Percentiles rank a stretch among this genome's conserved stretches.
phyloP scores from a whole-genome alignment of 1,140 invertebrate genomes.

The Lethocerus indicus region DNA sequence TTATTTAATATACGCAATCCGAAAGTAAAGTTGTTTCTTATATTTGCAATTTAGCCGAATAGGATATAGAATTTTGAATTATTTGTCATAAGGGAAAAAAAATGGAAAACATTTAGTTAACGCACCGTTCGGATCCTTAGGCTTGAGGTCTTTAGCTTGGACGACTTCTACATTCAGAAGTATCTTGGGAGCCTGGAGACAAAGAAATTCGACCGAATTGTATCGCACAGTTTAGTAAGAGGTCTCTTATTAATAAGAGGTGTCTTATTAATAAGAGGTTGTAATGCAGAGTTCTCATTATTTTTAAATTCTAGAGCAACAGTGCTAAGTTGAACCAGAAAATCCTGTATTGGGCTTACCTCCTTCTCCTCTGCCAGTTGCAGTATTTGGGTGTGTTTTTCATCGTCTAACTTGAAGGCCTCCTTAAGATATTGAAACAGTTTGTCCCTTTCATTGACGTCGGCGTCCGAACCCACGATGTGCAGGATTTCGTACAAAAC shows the following conservation, averaged over 20 bases:
- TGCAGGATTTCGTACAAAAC: conserved; percentile 84
- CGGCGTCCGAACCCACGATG: conserved; percentile 68
- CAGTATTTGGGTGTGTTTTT: conserved; percentile 48
- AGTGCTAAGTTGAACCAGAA: neutral
- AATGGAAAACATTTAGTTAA: neutral
- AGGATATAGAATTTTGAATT: neutral
- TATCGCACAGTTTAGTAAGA: neutral
- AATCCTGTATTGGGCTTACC: conserved; percentile 21
- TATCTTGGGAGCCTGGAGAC: conserved; percentile 64
- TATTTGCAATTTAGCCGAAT: no score
- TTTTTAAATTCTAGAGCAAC: no score
- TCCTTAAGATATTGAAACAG: conserved; percentile 72
- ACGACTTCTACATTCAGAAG: conserved; percentile 84
- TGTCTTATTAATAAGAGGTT: no score
- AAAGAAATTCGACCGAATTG: conserved; percentile 8
- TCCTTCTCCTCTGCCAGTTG: conserved; percentile 53
- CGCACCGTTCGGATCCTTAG: conserved; percentile 87
- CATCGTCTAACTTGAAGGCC: conserved; percentile 67
- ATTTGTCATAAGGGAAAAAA: neutral
- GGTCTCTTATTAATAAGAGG: no score
- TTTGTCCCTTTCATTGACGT: conserved; percentile 44
- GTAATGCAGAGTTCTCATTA: no score
- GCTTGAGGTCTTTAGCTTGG: conserved; percentile 78
- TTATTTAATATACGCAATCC: no score
- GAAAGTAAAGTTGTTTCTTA: conserved; percentile 1